phyloP scores from a whole-genome alignment of 2,888 invertebrate genomes.

The Lycia hirtaria region DNA sequence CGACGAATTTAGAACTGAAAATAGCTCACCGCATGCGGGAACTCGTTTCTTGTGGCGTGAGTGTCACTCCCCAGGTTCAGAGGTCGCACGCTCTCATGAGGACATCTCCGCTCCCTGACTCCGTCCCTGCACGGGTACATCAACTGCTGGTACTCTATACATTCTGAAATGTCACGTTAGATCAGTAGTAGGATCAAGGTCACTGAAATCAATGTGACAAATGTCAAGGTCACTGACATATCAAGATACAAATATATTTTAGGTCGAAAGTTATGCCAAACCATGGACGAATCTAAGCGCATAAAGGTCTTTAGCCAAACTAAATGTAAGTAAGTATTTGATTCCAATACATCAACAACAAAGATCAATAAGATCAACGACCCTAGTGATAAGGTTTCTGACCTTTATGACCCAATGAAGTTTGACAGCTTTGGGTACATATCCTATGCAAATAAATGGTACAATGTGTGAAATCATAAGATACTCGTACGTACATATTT shows the following conservation, averaged over 20 bases:
- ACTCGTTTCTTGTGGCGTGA: constrained; percentile 40
- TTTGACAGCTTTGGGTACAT: too few species aligned
- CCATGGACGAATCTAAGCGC: too few species aligned
- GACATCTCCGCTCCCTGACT: constrained; percentile 10
- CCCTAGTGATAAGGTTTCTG: background rate
- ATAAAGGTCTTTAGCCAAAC: too few species aligned
- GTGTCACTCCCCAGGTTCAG: background rate
- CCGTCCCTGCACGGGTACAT: constrained; percentile 54
- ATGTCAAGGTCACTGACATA: background rate
- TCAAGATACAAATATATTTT: too few species aligned
- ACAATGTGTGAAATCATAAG: too few species aligned
- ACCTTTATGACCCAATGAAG: too few species aligned
- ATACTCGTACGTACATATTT: too few species aligned
- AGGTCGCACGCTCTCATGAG: background rate
- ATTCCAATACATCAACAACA: too few species aligned
- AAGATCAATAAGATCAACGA: background rate
- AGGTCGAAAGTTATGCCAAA: too few species aligned
- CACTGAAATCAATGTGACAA: background rate
- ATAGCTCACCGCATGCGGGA: constrained; percentile 41
- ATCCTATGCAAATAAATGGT: too few species aligned
- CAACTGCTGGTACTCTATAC: constrained; percentile 56
- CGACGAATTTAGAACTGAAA: too few species aligned
- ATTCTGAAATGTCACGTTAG: constrained; percentile 45
- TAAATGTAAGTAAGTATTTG: too few species aligned
- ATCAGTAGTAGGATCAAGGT: background rate